Evolutionary conservation across 2,797 vertebrate species (phyloP).

Genomic region (Periparus ater): DNA sequence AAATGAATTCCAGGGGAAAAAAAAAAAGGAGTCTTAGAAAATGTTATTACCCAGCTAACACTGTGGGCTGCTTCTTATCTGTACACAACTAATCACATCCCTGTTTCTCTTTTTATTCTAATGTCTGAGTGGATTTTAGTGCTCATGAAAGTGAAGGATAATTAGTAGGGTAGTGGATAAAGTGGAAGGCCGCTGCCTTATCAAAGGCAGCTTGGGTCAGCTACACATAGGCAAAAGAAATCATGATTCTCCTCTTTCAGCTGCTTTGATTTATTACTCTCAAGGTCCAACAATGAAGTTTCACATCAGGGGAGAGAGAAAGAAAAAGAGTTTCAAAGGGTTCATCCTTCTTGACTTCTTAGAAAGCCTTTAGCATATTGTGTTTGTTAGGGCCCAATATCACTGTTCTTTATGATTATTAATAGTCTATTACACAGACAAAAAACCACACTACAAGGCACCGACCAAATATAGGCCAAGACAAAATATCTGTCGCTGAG

Average conservation of each 20-base stretch:
- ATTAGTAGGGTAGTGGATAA: slow-evolving; percentile 33
- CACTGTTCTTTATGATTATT: background rate
- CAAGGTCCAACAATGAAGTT: slow-evolving; percentile 35
- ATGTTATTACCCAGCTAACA: slow-evolving; percentile 5
- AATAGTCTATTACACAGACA: background rate
- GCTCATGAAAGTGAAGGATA: slow-evolving; percentile 51
- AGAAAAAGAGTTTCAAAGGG: slow-evolving; percentile 34
- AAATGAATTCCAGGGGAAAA: slow-evolving; percentile 13
- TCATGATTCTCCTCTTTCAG: background rate
- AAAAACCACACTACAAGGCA: background rate
- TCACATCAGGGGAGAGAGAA: slow-evolving; percentile 29
- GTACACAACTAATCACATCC: slow-evolving; percentile 35
- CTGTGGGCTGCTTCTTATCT: slow-evolving; percentile 11
- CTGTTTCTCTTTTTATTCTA: slow-evolving; percentile 32
- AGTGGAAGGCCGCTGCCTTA: slow-evolving; percentile 29
- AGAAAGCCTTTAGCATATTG: slow-evolving; percentile 6
- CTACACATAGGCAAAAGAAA: background rate
- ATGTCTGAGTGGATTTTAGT: slow-evolving; percentile 17
- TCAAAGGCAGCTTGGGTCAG: slow-evolving; percentile 44
- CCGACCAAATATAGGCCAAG: background rate
- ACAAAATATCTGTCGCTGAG: background rate
- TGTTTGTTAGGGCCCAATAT: background rate
- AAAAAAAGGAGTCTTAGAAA: slow-evolving; percentile 5
- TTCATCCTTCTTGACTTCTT: background rate
- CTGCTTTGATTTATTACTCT: slow-evolving; percentile 55